Base-by-base conservation (phyloP, 2,888 invertebrate genomes). In the Drosophila cognata region DNA sequence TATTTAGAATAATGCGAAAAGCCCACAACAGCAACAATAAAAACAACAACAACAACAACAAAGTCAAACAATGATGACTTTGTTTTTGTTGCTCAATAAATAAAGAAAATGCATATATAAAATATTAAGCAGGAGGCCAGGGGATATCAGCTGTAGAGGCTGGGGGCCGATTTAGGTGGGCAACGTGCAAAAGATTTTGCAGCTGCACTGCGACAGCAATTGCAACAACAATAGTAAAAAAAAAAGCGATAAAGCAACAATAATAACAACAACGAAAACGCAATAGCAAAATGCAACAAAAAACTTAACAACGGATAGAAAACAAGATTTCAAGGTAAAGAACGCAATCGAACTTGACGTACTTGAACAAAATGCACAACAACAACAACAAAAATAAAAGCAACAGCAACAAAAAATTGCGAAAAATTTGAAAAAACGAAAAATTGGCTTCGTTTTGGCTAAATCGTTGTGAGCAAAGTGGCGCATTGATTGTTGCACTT, bases 301-400 rank as follows among this genome's bases (percentile, higher is more conserved):
- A 77, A 77, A 74, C 76, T 90, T 66, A 77, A 82, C 90, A 90
- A 87, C 88, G 88, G 88, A 88, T 88, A 90, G 88, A 88, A 88
- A 88, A 88, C 88, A 79, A 88, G 88, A 88, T 90, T 88, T 90
- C 88, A 88, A 88, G 88, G 88, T 90, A 90, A 85, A 87, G 87
- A 89, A 90, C 88, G 89, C 88, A 90, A 89, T 89, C 79, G 89
- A 89, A 88, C 88, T 88, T 89, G 88, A 90, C 81, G 88, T 88
- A 90, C 90, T 88, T 88, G 88, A 88, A 90, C 85, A 87, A 82
- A 89, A 86, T 81, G 86, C 73, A 88, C 84, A 84, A 72, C 71
- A 84, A 66, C 83, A 79, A 74, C 78, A 81, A 51, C 21, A 21
- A 21, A 56, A 52, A 52, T 48, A 71, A 51, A 51, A 46, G 48